Base-by-base conservation (phyloP, 1,140 invertebrate species). In the Dinothrombium tinctorium region DNA sequence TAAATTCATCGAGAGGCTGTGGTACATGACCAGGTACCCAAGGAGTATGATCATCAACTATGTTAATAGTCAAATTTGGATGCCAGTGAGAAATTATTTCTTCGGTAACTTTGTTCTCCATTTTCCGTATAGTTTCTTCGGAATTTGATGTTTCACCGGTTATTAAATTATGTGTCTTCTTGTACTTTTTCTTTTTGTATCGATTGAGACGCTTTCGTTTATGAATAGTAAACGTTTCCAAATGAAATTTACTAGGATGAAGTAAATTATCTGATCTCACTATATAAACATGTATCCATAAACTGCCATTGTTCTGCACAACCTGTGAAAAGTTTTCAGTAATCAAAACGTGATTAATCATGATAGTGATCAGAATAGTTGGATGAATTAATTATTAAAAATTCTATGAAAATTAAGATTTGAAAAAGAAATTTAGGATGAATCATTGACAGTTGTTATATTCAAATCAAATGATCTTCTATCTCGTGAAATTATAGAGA, bases 11-110 rank as follows among this genome's bases (percentile, higher is more conserved):
- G 19, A 36, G 23, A 21, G 89, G 87, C 29, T 74, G 67, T 5
- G 89, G 87, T 8, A 96, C 72, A 12, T 56, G 45, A 14, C 82
- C 86, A 52, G 71, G 68, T 8, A 76, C 69, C 90, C 90, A 98
- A 47, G 74, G 72, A 0, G 87, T 92, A 57, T 89, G 81, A 61
- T 98, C 92, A 44, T 77, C 77, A 19, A 98, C 72, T 26, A 96
- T 56, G 61, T 92, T 95, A 21, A 99, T 66, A 0, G 92, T 99
- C 44, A 98, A 58, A 66, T 99, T 99, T 1, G 89, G 86, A 70
- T 99, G 94, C 90, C 90, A 99, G 59, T 96, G 89, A 12, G 89
- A 94, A 0, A 96, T 59, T 45, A 95, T 78, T 64, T 90, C 81
- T 50, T 72, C 69, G 17, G 37, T 38, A 25, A 50, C 43, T 19